Conservation (phyloP, 2,888 invertebrate genomes). For the Globia sparganii region DNA sequence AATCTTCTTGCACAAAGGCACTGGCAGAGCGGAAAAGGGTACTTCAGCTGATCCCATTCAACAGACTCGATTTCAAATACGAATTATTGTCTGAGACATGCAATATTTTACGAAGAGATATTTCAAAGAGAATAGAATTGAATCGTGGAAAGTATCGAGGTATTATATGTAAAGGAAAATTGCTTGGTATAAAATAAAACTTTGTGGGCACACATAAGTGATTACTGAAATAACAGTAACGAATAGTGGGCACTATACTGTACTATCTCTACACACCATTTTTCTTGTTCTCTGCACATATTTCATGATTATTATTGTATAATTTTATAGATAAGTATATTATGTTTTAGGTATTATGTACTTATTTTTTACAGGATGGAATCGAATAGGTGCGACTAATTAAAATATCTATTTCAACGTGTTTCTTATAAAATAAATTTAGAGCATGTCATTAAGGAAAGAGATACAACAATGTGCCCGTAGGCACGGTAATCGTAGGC, state of each 20-base stretch:
- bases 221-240: neutral
- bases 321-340: too few species aligned
- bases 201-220: neutral
- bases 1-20: slow-evolving; percentile 22
- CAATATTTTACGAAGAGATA: slow-evolving; percentile 12
- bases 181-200: neutral
- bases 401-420: too few species aligned
- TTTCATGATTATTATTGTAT: too few species aligned
- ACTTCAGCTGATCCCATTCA: slow-evolving; percentile 35
- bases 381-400: too few species aligned
- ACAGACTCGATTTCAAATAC: slow-evolving; percentile 38
- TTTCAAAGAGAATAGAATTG: slow-evolving; percentile 21
- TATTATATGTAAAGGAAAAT: slow-evolving; percentile 11
- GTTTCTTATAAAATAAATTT: too few species aligned
- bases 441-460: too few species aligned
- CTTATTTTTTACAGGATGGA: too few species aligned
- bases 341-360: too few species aligned
- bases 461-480: too few species aligned
- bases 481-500: too few species aligned
- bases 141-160: neutral
- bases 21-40: slow-evolving; percentile 19
- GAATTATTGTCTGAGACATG: slow-evolving; percentile 28
- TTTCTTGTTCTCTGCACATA: too few species aligned
- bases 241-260: neutral
- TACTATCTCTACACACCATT: too few species aligned